phyloP scores from a whole-genome alignment of 2,113 vertebrate genomes.

The Otis tarda region DNA sequence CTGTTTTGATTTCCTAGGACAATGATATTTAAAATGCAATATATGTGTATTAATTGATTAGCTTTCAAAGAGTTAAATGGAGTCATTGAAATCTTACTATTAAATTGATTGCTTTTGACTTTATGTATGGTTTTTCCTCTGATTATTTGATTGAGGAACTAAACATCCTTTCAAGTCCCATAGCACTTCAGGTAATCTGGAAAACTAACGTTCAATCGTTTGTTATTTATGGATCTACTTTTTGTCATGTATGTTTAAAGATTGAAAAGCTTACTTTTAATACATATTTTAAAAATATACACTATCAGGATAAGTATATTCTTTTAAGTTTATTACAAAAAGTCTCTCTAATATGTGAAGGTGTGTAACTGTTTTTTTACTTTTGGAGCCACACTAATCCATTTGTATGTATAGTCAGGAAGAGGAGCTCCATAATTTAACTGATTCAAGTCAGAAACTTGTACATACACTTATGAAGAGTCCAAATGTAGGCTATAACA shows the following conservation, averaged over 20 bases:
- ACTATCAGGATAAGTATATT: neutral
- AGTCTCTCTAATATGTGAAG: neutral
- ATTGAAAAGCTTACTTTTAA: neutral
- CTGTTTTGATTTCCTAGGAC: neutral
- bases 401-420: neutral
- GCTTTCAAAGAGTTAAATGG: neutral
- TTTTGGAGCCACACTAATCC: neutral
- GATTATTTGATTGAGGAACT: neutral
- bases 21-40: neutral
- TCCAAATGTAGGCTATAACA: neutral
- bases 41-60: neutral
- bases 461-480: neutral
- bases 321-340: neutral
- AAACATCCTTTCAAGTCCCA: neutral
- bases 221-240: neutral
- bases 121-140: neutral
- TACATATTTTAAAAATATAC: neutral
- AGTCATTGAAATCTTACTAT: neutral
- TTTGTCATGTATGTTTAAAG: neutral
- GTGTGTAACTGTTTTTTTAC: neutral
- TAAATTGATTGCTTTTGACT: neutral
- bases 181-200: neutral
- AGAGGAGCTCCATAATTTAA: neutral
- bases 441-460: neutral
- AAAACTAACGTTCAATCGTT: neutral